phyloP scores from a whole-genome alignment of 2,888 invertebrate genomes.

The Gastrophysa polygoni region DNA sequence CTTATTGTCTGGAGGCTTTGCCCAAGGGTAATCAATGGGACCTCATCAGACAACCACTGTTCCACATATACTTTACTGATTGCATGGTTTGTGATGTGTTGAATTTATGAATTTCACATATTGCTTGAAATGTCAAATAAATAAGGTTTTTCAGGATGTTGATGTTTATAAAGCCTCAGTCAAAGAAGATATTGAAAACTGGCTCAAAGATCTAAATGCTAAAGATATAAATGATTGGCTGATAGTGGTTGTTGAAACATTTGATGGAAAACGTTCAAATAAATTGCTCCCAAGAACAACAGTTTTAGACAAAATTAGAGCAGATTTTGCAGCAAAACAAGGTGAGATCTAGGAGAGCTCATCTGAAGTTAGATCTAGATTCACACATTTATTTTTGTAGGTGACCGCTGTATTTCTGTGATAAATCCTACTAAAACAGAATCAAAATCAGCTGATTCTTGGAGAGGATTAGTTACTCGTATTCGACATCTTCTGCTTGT shows the following conservation, averaged over 20 bases:
- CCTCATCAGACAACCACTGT: conserved; percentile 85
- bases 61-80: conserved; percentile 95
- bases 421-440: conserved; percentile 91
- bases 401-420: conserved; percentile 85
- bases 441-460: conserved; percentile 87
- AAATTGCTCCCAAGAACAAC: conserved; percentile 91
- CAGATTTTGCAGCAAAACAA: conserved; percentile 91
- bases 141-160: conserved; percentile 79
- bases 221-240: conserved; percentile 89
- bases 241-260: conserved; percentile 89
- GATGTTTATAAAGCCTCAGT: conserved; percentile 87
- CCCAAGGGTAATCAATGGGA: conserved; percentile 75
- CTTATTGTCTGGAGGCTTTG: conserved; percentile 76
- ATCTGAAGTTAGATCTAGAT: not conserved
- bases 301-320: conserved; percentile 91
- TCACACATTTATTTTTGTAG: conserved; percentile 25
- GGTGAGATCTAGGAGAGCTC: conserved; percentile 55
- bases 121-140: too few species aligned
- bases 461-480: conserved; percentile 83
- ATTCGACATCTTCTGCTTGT: conserved; percentile 82
- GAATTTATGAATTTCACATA: too few species aligned
- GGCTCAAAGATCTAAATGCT: conserved; percentile 80
- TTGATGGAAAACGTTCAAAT: conserved; percentile 89
- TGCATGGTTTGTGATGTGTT: conserved; percentile 75
- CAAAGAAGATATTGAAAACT: conserved; percentile 88